phyloP scores from a whole-genome alignment of 1,140 invertebrate species.

The Neomicropteryx cornuta region DNA sequence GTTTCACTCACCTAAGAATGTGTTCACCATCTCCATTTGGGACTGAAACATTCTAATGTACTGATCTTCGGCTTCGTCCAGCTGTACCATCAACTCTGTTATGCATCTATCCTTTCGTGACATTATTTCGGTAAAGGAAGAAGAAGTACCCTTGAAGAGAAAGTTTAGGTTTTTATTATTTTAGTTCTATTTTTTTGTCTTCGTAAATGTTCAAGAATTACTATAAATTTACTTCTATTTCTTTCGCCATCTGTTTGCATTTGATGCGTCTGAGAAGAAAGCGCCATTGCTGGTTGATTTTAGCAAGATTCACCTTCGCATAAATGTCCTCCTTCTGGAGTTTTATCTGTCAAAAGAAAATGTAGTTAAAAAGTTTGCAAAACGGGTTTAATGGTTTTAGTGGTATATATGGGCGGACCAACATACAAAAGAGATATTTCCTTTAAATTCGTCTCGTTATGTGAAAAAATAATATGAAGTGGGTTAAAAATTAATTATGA shows the following conservation, averaged over 20 bases:
- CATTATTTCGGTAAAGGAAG: slow-evolving; percentile 46
- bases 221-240: slow-evolving; percentile 43
- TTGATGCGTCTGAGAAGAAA: slow-evolving; percentile 61
- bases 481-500: too few relatives aligned
- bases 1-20: slow-evolving; percentile 48
- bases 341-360: slow-evolving; percentile 56
- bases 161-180: slow-evolving; percentile 2
- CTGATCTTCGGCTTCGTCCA: slow-evolving; percentile 57
- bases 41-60: slow-evolving; percentile 54
- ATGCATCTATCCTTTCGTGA: slow-evolving; percentile 56
- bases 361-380: slow-evolving; percentile 6
- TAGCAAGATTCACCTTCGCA: slow-evolving; percentile 63
- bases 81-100: slow-evolving; percentile 45
- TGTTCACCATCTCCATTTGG: slow-evolving; percentile 55
- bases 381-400: too few relatives aligned
- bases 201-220: not conserved
- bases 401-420: too few relatives aligned
- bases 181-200: not conserved
- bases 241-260: slow-evolving; percentile 55
- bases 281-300: slow-evolving; percentile 76
- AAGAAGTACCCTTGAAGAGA: slow-evolving; percentile 38
- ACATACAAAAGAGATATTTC: too few relatives aligned
- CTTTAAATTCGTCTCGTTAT: too few relatives aligned
- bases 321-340: slow-evolving; percentile 67
- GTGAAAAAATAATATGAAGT: too few relatives aligned